Conservation (phyloP, 30 jellyfish, hydroid and myxozoan genomes). For the Sanderia malayensis region DNA sequence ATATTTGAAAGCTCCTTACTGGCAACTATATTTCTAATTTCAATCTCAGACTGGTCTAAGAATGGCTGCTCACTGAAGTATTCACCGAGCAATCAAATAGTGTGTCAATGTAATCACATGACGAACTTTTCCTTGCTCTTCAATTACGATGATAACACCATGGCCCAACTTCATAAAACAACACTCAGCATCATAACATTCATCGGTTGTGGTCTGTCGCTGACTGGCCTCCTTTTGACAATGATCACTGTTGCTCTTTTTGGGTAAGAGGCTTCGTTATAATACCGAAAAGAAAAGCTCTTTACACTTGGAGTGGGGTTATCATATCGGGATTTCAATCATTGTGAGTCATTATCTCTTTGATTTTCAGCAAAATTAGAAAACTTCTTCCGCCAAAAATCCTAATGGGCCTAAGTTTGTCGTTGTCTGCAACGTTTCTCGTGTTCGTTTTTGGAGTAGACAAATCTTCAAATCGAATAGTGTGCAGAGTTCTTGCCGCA, state of each 20-base stretch:
- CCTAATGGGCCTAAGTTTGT: neutral
- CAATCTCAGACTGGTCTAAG: conserved; percentile 1
- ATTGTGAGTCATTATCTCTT: no score
- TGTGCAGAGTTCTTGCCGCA: conserved; percentile 12
- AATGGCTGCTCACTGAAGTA: neutral
- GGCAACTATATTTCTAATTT: no score
- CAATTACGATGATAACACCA: neutral
- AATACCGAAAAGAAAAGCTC: no score
- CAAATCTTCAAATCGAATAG: neutral
- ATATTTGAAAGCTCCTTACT: no score
- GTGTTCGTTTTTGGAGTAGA: conserved; percentile 30
- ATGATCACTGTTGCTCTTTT: no score
- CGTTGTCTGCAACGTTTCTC: conserved; percentile 11
- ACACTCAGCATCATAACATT: neutral
- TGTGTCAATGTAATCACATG: neutral
- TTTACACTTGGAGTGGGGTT: no score
- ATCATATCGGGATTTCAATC: no score
- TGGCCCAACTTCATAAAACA: neutral
- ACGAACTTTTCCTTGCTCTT: neutral
- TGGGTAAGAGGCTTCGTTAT: no score
- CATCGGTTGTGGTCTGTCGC: neutral
- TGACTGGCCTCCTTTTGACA: neutral
- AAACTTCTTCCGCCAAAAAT: neutral
- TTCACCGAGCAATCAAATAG: neutral
- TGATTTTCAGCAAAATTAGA: neutral